A percentile compares a stretch with the other conserved stretches of the same genome.
Evolutionary conservation across 2,888 invertebrate species (phyloP).

Genomic region (Agonopterix alstromeriana): DNA sequence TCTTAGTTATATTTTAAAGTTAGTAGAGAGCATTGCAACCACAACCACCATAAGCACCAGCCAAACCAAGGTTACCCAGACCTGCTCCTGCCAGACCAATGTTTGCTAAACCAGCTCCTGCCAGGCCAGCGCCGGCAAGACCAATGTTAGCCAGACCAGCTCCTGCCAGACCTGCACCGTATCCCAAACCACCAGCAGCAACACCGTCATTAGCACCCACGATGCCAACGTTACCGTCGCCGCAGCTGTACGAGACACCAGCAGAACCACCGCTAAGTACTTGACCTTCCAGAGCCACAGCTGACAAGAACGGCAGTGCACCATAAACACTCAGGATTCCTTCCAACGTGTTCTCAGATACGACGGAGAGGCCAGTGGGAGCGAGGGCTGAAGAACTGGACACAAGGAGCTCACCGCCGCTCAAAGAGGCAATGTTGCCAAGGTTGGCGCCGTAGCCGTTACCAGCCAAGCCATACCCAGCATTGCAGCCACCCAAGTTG

Average conservation of each 20-base stretch:
- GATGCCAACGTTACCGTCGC: slow-evolving; percentile 17
- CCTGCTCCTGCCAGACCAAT: slow-evolving; percentile 15
- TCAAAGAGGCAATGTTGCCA: slow-evolving; percentile 10
- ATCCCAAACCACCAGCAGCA: background rate
- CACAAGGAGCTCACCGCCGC: slow-evolving; percentile 22
- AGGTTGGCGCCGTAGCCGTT: background rate
- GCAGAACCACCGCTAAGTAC: slow-evolving; percentile 31
- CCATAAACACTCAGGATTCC: slow-evolving; percentile 21
- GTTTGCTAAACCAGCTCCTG: background rate
- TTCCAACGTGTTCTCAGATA: slow-evolving; percentile 26
- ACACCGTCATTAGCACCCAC: too few relatives aligned
- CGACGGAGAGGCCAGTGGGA: slow-evolving; percentile 29
- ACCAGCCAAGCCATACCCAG: background rate
- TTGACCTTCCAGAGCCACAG: slow-evolving; percentile 23
- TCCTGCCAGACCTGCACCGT: background rate
- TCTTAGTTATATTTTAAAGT: background rate
- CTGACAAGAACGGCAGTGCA: slow-evolving; percentile 23
- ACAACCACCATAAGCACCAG: background rate
- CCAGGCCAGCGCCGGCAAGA: background rate
- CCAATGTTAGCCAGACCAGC: too few relatives aligned
- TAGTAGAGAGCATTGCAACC: background rate
- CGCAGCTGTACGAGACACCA: slow-evolving; percentile 34
- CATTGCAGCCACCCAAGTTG: too few relatives aligned
- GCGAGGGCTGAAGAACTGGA: slow-evolving; percentile 29
- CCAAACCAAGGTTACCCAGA: background rate